phyloP scores from a whole-genome alignment of 1,140 invertebrate genomes.

The Nylanderia fulva region DNA sequence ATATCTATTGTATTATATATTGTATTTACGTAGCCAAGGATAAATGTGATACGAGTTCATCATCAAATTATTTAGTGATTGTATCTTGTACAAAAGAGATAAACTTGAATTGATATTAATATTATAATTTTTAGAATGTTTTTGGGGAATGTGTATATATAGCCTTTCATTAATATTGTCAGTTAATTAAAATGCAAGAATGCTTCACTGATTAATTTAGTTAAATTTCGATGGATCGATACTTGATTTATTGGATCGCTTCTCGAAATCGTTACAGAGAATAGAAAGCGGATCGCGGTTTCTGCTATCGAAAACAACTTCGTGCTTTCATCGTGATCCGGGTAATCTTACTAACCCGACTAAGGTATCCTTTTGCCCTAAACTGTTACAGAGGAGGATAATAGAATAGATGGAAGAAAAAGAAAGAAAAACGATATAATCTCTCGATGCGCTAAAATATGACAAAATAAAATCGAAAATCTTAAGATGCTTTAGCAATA shows the following conservation, averaged over 20 bases:
- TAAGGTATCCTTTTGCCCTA: constrained; percentile 56
- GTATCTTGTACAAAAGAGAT: not conserved
- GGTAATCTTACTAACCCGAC: constrained; percentile 67
- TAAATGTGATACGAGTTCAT: constrained; percentile 13
- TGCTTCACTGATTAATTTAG: not conserved
- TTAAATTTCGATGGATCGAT: constrained; percentile 19
- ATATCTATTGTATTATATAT: too few relatives aligned
- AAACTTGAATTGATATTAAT: not conserved
- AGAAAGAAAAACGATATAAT: constrained; percentile 7
- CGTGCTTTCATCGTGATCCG: constrained; percentile 61
- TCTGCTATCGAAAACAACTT: constrained; percentile 50
- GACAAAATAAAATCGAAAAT: not conserved
- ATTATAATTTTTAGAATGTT: not conserved
- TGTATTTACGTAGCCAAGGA: constrained; percentile 18
- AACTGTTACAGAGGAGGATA: constrained; percentile 36
- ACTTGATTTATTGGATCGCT: constrained; percentile 5
- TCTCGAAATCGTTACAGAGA: constrained; percentile 56
- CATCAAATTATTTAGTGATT: not conserved
- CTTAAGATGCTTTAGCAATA: not conserved
- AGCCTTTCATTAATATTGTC: not conserved
- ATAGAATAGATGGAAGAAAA: constrained; percentile 11
- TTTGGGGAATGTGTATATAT: not conserved
- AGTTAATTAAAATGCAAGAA: not conserved
- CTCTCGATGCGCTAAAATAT: not conserved
- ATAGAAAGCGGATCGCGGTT: constrained; percentile 62